Evolutionary conservation across 2,888 invertebrate species (phyloP).

Genomic region (Graphium colonna): DNA sequence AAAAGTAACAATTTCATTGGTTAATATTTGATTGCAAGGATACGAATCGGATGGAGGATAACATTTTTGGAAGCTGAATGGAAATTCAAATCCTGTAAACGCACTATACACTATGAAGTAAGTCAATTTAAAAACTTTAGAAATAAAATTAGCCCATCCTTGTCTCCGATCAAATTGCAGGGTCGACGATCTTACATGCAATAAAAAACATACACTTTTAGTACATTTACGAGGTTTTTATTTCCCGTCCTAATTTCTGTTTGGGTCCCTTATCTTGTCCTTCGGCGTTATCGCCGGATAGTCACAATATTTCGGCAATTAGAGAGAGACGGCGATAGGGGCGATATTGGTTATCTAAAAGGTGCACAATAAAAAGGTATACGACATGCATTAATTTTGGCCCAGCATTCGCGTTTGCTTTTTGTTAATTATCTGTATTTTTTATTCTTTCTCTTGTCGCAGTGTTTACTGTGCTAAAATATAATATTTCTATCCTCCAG

Average conservation of each 20-base stretch:
- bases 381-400: background rate
- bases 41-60: too few species aligned
- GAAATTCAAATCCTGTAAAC: too few species aligned
- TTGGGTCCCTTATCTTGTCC: background rate
- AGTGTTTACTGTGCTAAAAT: background rate
- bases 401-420: background rate
- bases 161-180: background rate
- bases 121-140: too few species aligned
- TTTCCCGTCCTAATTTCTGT: background rate
- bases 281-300: background rate
- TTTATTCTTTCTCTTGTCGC: background rate
- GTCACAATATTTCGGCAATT: slow-evolving; percentile 1
- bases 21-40: too few species aligned
- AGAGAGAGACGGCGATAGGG: background rate
- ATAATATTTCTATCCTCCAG: background rate
- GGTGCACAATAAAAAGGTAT: background rate
- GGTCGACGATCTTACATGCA: background rate
- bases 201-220: background rate
- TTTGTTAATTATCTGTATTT: background rate
- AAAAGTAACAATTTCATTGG: too few species aligned
- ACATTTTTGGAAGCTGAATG: too few species aligned
- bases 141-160: too few species aligned
- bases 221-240: background rate
- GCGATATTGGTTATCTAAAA: background rate
- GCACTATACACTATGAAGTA: too few species aligned